Evolutionary conservation across 2,797 vertebrate genomes (phyloP).

Genomic region (Margarornis squamiger): DNA sequence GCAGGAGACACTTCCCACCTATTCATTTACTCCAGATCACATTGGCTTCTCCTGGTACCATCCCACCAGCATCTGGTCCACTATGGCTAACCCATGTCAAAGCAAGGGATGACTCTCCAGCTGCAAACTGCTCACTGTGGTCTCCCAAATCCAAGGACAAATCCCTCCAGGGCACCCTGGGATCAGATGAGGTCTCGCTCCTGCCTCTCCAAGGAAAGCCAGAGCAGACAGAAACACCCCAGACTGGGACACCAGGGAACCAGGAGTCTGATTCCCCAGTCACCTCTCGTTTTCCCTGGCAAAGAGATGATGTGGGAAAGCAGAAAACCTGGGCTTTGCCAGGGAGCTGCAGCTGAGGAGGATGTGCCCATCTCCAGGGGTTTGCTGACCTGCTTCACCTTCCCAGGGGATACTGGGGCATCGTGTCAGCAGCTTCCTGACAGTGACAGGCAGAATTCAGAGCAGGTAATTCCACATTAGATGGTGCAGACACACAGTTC

Average conservation of each 20-base stretch:
- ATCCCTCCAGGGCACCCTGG: not conserved
- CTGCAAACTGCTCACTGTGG: not conserved
- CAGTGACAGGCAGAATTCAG: not conserved
- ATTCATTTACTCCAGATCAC: not conserved
- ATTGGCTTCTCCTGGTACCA: accelerated
- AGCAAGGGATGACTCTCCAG: not conserved
- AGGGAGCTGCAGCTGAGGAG: not conserved
- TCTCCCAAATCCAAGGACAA: not conserved
- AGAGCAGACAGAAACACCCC: not conserved
- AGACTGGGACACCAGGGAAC: accelerated
- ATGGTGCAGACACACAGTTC: not conserved
- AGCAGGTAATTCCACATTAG: not conserved
- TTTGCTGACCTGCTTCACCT: not conserved
- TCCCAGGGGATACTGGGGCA: not conserved
- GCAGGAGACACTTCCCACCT: not conserved
- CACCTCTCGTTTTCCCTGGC: not conserved
- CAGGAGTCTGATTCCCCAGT: not conserved
- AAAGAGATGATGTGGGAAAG: not conserved
- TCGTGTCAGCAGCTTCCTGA: not conserved
- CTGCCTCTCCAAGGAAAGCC: not conserved
- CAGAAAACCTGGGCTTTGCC: not conserved
- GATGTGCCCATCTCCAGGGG: not conserved
- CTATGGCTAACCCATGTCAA: not conserved
- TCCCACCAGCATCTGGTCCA: not conserved
- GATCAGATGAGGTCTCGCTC: not conserved